phyloP scores from a whole-genome alignment of 64 coral and sea anemone species.

The Porites lutea region DNA sequence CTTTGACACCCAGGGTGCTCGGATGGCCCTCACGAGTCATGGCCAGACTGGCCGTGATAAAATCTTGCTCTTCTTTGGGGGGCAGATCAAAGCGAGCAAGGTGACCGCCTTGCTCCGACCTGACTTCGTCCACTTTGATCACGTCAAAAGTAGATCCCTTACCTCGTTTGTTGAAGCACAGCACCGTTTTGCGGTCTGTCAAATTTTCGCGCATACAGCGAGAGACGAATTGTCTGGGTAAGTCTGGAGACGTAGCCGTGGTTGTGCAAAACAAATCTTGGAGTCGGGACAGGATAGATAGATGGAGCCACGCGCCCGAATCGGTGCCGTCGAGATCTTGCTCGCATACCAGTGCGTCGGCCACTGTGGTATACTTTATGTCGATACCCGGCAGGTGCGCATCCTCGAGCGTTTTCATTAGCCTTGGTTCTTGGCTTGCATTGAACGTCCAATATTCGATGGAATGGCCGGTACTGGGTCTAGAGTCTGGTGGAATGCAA shows the following conservation, averaged over 20 bases:
- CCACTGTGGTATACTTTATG: neutral
- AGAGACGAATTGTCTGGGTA: neutral
- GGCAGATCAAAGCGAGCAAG: neutral
- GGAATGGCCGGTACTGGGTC: neutral
- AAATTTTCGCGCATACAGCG: neutral
- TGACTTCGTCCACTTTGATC: neutral
- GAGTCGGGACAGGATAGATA: neutral
- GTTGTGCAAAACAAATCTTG: neutral
- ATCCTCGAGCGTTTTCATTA: neutral
- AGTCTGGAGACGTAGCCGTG: neutral
- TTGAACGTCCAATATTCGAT: conserved; percentile 17
- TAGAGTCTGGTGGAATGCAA: neutral
- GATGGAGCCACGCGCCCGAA: neutral
- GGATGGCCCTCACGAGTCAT: neutral
- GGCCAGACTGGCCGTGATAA: conserved; percentile 1
- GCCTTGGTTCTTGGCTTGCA: neutral
- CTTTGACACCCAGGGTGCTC: neutral
- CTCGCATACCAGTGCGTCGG: neutral
- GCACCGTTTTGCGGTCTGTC: neutral
- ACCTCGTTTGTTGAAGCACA: neutral
- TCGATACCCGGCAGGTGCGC: neutral
- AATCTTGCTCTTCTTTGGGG: neutral
- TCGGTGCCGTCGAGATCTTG: neutral
- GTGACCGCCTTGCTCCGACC: neutral
- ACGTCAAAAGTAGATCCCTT: neutral